Conservation (phyloP, 2,113 vertebrate genomes). For the Protobothrops mucrosquamatus region DNA sequence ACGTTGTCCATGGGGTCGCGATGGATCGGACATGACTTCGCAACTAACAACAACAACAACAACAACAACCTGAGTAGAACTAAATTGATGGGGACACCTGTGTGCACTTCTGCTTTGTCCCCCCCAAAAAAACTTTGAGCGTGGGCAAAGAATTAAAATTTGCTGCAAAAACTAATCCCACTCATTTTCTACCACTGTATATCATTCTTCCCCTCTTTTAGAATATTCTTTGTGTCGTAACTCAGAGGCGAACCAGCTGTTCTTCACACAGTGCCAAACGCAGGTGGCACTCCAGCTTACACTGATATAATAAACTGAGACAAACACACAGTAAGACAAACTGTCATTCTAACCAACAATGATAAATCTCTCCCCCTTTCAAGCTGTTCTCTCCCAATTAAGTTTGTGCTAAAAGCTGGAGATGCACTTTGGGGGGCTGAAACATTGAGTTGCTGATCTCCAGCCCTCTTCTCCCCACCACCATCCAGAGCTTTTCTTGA, state of each 20-base stretch:
- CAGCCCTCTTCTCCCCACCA: background rate
- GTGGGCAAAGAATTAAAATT: background rate
- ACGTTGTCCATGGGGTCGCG: no score
- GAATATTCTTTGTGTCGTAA: background rate
- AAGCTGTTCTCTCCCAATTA: constrained; percentile 28
- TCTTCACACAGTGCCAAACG: background rate
- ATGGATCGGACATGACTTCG: no score
- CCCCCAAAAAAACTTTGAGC: no score
- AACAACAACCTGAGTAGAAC: background rate
- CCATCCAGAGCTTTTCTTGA: background rate
- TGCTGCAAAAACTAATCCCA: background rate
- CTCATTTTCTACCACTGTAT: background rate
- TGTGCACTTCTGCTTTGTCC: background rate
- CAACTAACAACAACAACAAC: no score
- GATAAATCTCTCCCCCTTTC: constrained; percentile 4
- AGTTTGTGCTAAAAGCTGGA: constrained; percentile 44
- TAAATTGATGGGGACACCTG: background rate
- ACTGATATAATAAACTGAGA: background rate
- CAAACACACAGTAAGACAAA: background rate
- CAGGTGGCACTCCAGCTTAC: no score
- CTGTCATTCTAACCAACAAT: background rate
- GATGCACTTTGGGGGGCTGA: constrained; percentile 26
- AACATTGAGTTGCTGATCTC: constrained; percentile 43
- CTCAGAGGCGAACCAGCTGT: background rate
- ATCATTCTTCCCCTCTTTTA: background rate